Percentiles rank a stretch among this genome's conserved stretches.
These are phyloP conservation scores for Allophyes oxyacanthae DNA, from an alignment of 2,888 invertebrate species.

Conservation along the genomic window DNA sequence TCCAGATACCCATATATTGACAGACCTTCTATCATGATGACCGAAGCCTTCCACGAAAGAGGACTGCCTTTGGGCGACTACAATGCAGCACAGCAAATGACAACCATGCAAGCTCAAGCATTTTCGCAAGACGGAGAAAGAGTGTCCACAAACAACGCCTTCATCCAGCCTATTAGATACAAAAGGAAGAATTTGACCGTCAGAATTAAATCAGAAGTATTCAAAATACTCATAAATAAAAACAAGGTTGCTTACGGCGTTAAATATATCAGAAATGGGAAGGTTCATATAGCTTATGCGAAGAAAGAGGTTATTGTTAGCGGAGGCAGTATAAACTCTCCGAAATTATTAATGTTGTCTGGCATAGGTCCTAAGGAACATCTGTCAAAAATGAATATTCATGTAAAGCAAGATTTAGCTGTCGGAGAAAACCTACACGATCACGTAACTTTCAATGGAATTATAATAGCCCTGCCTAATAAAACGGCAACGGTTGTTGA, in stretches of 20 bases:
- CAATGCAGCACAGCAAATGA: slow-evolving; percentile 86
- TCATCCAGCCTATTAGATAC: slow-evolving; percentile 90
- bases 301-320: slow-evolving; percentile 77
- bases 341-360: slow-evolving; percentile 77
- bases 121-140: slow-evolving; percentile 88
- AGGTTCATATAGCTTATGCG: slow-evolving; percentile 64
- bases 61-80: slow-evolving; percentile 89
- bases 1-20: slow-evolving; percentile 90
- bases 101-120: slow-evolving; percentile 89
- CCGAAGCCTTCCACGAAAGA: slow-evolving; percentile 88
- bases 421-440: slow-evolving; percentile 82
- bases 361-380: slow-evolving; percentile 72
- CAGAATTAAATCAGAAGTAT: slow-evolving; percentile 85
- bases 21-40: slow-evolving; percentile 84
- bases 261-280: slow-evolving; percentile 62
- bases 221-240: slow-evolving; percentile 87
- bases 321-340: slow-evolving; percentile 73
- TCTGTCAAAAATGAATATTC: slow-evolving; percentile 29
- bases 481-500: slow-evolving; percentile 80
- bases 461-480: slow-evolving; percentile 86
- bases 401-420: slow-evolving; percentile 69
- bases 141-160: slow-evolving; percentile 90
- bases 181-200: slow-evolving; percentile 85
- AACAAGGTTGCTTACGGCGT: slow-evolving; percentile 73
- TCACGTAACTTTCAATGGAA: slow-evolving; percentile 79